These are phyloP conservation scores for Anorthoa munda DNA, from an alignment of 2,888 invertebrate species.

Conservation along the genomic window DNA sequence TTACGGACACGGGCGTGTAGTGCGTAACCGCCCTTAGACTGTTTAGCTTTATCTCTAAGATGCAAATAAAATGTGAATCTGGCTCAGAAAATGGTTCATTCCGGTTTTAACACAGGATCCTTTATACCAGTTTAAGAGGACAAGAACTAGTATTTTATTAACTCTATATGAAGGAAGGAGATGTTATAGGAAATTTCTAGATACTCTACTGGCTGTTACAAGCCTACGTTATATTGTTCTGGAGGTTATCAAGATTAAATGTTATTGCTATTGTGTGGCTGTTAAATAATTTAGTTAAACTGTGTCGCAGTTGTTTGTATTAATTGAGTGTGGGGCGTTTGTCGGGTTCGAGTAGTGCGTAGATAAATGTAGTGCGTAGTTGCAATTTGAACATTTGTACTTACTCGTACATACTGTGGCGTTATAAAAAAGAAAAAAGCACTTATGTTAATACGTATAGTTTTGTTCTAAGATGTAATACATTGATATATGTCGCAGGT, in stretches of 20 bases:
- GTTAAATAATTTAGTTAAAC: slow-evolving; percentile 7
- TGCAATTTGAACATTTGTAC: too few relatives aligned
- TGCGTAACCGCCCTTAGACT: too few relatives aligned
- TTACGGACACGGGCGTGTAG: too few relatives aligned
- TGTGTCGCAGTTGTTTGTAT: not conserved
- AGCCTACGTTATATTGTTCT: slow-evolving; percentile 4
- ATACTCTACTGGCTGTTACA: not conserved
- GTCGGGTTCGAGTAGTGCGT: not conserved
- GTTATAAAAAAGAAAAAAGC: too few relatives aligned
- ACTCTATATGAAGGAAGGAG: not conserved
- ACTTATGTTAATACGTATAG: too few relatives aligned
- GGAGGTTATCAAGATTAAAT: slow-evolving; percentile 20
- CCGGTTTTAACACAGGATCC: slow-evolving; percentile 16
- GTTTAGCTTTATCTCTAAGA: not conserved
- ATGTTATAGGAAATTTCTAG: not conserved
- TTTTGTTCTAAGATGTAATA: not conserved
- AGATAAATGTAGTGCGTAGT: not conserved
- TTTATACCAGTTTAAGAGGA: slow-evolving; percentile 22
- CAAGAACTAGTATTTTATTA: slow-evolving; percentile 20
- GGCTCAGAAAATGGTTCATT: not conserved
- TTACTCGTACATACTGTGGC: too few relatives aligned
- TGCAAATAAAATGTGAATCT: not conserved
- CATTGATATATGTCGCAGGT: too few relatives aligned
- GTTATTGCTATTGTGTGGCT: slow-evolving; percentile 3
- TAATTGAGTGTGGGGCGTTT: slow-evolving; percentile 12